Percentiles rank a stretch among this genome's conserved stretches.
Evolutionary conservation across 2,797 vertebrate genomes (phyloP).

Genomic region (Neomorphus geoffroyi): DNA sequence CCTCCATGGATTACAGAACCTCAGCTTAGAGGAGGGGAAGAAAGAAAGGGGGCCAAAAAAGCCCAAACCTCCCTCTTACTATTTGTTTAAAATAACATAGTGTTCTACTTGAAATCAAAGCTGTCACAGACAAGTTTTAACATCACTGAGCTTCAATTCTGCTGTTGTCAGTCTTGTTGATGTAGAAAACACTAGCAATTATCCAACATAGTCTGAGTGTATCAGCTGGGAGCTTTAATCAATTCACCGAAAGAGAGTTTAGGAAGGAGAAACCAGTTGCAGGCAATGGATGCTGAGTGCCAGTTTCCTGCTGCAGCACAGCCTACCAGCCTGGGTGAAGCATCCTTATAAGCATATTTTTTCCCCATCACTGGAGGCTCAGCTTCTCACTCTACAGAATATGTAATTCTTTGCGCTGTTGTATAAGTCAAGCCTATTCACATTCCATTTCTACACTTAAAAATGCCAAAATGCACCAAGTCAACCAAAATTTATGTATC

Average conservation of each 20-base stretch:
- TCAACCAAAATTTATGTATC: constrained; percentile 44
- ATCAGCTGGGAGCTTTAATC: constrained; percentile 52
- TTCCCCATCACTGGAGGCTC: not conserved
- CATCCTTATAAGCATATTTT: not conserved
- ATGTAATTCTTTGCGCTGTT: not conserved
- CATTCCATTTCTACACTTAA: not conserved
- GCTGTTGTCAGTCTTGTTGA: not conserved
- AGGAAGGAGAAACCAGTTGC: not conserved
- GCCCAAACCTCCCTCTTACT: not conserved
- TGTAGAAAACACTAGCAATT: constrained; percentile 37
- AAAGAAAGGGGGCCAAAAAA: not conserved
- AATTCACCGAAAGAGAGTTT: constrained; percentile 28
- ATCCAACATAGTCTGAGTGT: not conserved
- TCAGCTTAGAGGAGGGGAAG: not conserved
- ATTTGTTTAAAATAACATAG: not conserved
- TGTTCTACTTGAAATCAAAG: not conserved
- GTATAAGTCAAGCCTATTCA: not conserved
- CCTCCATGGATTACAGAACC: not conserved
- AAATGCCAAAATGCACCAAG: constrained; percentile 48
- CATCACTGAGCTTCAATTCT: not conserved
- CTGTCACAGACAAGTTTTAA: not conserved
- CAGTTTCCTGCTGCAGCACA: not conserved
- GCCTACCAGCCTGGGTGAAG: not conserved
- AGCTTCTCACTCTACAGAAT: not conserved
- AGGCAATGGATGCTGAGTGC: not conserved